Conservation (phyloP, 2,888 invertebrate genomes). For the Polydrusus cervinus region DNA sequence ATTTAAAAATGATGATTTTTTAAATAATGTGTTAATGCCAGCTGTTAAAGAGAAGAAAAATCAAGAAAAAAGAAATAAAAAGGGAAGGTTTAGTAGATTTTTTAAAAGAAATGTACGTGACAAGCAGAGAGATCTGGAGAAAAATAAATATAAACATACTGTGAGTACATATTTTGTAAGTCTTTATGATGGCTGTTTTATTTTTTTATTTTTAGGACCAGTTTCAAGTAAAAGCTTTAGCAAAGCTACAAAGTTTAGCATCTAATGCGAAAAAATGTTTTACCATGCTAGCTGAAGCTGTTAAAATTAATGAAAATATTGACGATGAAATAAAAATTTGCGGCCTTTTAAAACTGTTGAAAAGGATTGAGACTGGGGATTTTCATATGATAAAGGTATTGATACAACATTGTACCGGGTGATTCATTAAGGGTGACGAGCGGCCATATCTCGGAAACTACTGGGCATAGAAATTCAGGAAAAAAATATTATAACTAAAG, state of each 20-base stretch:
- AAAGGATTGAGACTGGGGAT: conserved; percentile 59
- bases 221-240: conserved; percentile 3
- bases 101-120: conserved; percentile 16
- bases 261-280: conserved; percentile 56
- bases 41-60: conserved; percentile 27
- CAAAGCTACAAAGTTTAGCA: conserved; percentile 55
- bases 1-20: conserved; percentile 54
- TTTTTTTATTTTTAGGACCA: conserved; percentile 12
- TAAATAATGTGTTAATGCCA: conserved; percentile 50
- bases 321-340: conserved; percentile 58
- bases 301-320: conserved; percentile 55
- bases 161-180: neutral
- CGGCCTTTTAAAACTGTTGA: conserved; percentile 57
- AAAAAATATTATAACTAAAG: too few relatives aligned
- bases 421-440: too few relatives aligned
- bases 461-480: too few relatives aligned
- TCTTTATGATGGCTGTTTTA: neutral
- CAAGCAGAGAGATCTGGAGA: neutral
- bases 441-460: too few relatives aligned
- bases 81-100: conserved; percentile 12
- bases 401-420: neutral
- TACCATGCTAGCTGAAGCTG: conserved; percentile 57
- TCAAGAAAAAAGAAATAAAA: conserved; percentile 25
- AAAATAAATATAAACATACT: neutral
- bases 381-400: conserved; percentile 57